Evolutionary conservation across 2,113 vertebrate species (phyloP), one percentile per base, ranked within the genome.

Genomic region (Cyprichromis sp.): DNA sequence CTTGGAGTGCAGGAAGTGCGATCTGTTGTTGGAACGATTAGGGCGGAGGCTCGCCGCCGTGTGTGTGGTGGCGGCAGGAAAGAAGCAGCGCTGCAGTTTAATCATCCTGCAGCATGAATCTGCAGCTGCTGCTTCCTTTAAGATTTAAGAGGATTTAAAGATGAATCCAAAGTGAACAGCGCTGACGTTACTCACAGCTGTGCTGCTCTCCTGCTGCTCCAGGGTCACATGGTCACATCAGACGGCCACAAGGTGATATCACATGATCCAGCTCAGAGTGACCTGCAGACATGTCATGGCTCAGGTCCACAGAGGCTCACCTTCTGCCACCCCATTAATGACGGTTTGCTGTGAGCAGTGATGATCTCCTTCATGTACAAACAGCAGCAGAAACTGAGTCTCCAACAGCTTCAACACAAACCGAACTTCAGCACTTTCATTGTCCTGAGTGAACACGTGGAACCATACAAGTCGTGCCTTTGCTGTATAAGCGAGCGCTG

Each of bases 71-170:
- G 79, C 34, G 54, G 38, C 84, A 53, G 57, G 53, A 53, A 79
- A 66, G 61, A 31, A 11, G 84, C 61, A 14, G 87, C 47, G 50
- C 57, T 13, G 87, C 53, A 4, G 24, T 87, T 93, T 87, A 90
- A 90, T 91, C 89, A 92, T 87, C 61, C 40, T 57, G 57, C 71
- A 12, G 42, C 68, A 53, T 76, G 86, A 87, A 54, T 85, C 66
- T 40, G 79, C 80, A 31, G 66, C 55, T 40, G 79, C 80, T 31
- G 66, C 55, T 87, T 89, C 26, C 87, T 92, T 82, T 31, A 87
- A 88, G 80, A 89, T 71, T 53, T 88, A 91, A 91, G 87, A 93
- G 90, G 90, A 91, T 93, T 92, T 91, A 84, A 73, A 87, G 81
- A 93, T 87, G 90, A 92, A 84, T 55, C 40, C 57, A 29, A 91